Percentiles rank a stretch among this genome's conserved stretches.
Conservation (phyloP, 2,888 invertebrate species). For the Ligdia adustata region DNA sequence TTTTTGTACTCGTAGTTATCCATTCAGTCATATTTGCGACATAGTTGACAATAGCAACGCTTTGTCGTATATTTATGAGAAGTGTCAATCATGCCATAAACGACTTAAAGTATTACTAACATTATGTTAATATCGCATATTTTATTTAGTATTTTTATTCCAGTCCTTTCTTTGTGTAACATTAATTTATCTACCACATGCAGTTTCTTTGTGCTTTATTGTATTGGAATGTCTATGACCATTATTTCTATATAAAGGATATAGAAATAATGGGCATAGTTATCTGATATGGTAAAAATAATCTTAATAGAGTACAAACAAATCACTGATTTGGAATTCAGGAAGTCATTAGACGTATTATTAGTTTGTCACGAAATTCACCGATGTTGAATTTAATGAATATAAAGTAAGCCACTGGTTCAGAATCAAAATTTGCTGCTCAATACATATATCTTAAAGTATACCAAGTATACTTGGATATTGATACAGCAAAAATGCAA, state of each 20-base stretch:
- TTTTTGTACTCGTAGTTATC: conserved; percentile 6
- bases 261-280: conserved; percentile 13
- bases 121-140: neutral
- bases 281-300: neutral
- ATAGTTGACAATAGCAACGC: neutral
- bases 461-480: too few relatives aligned
- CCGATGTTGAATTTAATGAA: conserved; percentile 4
- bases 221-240: conserved; percentile 7
- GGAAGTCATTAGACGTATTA: conserved; percentile 15
- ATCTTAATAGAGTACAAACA: neutral
- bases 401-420: too few relatives aligned
- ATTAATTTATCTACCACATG: neutral
- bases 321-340: conserved; percentile 18
- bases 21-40: neutral
- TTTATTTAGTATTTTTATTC: neutral
- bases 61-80: neutral
- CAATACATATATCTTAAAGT: too few relatives aligned
- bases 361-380: conserved; percentile 22
- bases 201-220: conserved; percentile 8
- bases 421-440: too few relatives aligned
- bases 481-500: too few relatives aligned
- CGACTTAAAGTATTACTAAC: neutral
- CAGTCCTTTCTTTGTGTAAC: conserved; percentile 1
- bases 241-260: too few relatives aligned
- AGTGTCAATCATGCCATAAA: conserved; percentile 2